These are phyloP conservation scores for Cyprinodon diabolis DNA, from an alignment of 2,797 vertebrate species.

Conservation along the genomic window DNA sequence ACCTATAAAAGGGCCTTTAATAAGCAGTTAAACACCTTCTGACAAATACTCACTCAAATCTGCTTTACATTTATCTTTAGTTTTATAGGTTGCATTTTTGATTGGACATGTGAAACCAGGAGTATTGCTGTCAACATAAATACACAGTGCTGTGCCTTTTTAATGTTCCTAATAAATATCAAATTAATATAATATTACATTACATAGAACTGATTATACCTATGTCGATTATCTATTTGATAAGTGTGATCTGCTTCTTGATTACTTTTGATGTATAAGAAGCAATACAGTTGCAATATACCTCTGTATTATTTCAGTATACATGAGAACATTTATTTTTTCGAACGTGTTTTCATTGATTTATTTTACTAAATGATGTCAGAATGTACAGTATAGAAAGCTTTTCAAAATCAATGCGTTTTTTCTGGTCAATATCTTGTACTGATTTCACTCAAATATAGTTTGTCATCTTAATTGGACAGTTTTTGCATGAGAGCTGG, in stretches of 20 bases:
- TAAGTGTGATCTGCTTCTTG: not conserved
- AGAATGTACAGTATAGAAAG: too few relatives aligned
- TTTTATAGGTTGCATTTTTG: not conserved
- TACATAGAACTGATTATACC: not conserved
- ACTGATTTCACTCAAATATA: not conserved
- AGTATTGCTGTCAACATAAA: constrained; percentile 45
- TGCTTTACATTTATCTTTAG: constrained; percentile 1
- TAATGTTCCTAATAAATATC: too few relatives aligned
- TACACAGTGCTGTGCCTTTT: constrained; percentile 3
- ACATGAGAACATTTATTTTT: not conserved
- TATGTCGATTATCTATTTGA: not conserved
- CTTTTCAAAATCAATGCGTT: not conserved
- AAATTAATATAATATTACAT: not conserved
- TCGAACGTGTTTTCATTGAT: too few relatives aligned
- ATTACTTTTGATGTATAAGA: not conserved
- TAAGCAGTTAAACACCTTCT: constrained; percentile 56
- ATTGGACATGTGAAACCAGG: constrained; percentile 40
- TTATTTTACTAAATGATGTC: not conserved
- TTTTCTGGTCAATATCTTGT: not conserved
- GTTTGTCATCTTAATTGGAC: not conserved
- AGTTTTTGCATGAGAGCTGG: too few relatives aligned
- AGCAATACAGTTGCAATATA: not conserved
- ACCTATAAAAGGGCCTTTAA: constrained; percentile 43
- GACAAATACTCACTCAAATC: constrained; percentile 33
- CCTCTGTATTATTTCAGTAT: not conserved